Base-by-base conservation (phyloP, 2,888 invertebrate species). In the Linyphia triangularis region DNA sequence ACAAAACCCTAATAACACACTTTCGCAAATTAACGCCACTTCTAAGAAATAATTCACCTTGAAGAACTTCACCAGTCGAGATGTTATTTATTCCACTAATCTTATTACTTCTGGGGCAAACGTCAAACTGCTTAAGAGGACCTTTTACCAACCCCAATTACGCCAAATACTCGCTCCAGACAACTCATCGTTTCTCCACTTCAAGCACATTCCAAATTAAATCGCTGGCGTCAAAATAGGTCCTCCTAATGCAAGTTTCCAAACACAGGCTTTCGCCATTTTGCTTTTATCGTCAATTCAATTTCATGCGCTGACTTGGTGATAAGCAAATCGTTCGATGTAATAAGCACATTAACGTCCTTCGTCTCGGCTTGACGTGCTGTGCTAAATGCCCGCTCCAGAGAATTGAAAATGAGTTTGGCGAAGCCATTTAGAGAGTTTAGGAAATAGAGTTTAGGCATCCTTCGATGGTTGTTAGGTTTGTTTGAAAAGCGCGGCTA, bases 211-310 rank as follows among this genome's bases (percentile, higher is more conserved):
- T 77, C 40, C 70, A 85, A 78, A 77, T 85, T 70, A 22, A 85
- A 77, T 78, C 77, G 67, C 69, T 40, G 10, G 85, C 77, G 75
- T 85, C 85, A 77, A 85, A 75, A 85, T 78, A 69, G 43, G 67
- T 85, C 57, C 69, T 59, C 40, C 30, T 78, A 85, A 85, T 85
- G 77, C 67, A 37, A 85, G 85, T 85, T 85, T 85, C 26, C 70
- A 85, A 85, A 85, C 85, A 85, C 5, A 78, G 78, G 22, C 57
- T 9, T 13, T n/a, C n/a, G 61, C 70, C 78, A 70, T 70, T 70
- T 77, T 67, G 69, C 40, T 24, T 30, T 28, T 22, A 30, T 59
- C 30, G n/a, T 26, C 43, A 33, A 70, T 43, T 22, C 22, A 70
- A 70, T 70, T 70, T 43, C 43, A 65, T 72, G 43, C 37, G 75